These are phyloP conservation scores for Chroicocephalus ridibundus DNA, from an alignment of 2,113 vertebrate genomes.

Conservation along the genomic window DNA sequence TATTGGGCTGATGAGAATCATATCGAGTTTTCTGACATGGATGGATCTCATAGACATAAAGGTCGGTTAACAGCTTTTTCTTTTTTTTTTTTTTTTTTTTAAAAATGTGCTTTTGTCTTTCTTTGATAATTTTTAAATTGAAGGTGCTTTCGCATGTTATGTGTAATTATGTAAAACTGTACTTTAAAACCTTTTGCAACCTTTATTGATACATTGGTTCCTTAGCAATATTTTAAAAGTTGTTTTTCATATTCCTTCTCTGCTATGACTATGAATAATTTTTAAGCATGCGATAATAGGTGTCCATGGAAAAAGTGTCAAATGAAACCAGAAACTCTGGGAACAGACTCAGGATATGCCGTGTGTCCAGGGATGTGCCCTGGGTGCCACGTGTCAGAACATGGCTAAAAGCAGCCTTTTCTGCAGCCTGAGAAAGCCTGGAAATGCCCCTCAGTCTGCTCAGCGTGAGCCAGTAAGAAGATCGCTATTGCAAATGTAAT, in stretches of 20 bases:
- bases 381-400: background rate
- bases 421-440: background rate
- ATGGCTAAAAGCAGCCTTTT: background rate
- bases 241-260: background rate
- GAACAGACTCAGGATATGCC: background rate
- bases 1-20: constrained; percentile 98
- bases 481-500: background rate
- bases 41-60: constrained; percentile 89
- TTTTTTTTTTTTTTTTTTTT: no score
- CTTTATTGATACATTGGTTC: background rate
- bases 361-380: background rate
- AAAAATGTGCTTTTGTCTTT: background rate
- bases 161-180: background rate
- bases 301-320: background rate
- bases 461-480: background rate
- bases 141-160: background rate
- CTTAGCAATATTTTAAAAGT: background rate
- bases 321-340: background rate
- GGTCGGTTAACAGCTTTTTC: constrained; percentile 70
- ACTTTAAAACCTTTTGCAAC: background rate
- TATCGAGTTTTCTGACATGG: constrained; percentile 95
- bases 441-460: background rate
- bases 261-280: background rate
- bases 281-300: background rate
- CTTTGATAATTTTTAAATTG: background rate